Percentiles rank a stretch among this genome's conserved stretches.
Evolutionary conservation across 2,797 vertebrate genomes (phyloP).

Genomic region (Pelochelys cantorii): DNA sequence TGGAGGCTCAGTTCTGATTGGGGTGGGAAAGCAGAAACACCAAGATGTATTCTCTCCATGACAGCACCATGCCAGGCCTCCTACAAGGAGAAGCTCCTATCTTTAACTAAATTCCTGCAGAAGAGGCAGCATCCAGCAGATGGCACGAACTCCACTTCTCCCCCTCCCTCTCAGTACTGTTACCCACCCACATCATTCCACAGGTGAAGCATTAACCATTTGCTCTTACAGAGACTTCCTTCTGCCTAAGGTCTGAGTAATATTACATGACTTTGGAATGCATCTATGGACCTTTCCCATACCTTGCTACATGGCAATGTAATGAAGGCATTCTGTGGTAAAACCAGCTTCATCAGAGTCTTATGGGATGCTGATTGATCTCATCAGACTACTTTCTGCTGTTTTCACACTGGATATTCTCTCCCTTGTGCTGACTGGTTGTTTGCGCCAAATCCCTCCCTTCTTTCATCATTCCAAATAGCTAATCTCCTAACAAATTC

Average conservation of each 20-base stretch:
- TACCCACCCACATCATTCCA: neutral
- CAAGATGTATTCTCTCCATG: neutral
- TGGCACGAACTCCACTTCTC: neutral
- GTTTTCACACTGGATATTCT: neutral
- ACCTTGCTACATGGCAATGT: neutral
- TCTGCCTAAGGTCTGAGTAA: neutral
- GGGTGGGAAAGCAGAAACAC: neutral
- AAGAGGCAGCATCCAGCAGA: neutral
- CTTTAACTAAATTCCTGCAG: neutral
- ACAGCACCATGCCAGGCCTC: neutral
- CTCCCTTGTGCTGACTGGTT: neutral
- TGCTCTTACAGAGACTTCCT: neutral
- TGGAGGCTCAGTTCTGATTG: neutral
- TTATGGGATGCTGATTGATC: neutral
- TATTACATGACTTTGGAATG: no score
- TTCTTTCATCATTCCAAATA: neutral
- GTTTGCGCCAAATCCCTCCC: fast-evolving
- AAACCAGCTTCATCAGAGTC: neutral
- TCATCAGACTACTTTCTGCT: neutral
- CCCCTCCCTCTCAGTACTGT: neutral
- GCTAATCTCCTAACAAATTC: fast-evolving
- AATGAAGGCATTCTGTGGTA: neutral
- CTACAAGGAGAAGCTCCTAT: neutral
- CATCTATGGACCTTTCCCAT: neutral
- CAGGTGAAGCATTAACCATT: neutral